A percentile compares a stretch with the other conserved stretches of the same genome.
phyloP scores from a whole-genome alignment of 2,797 vertebrate genomes.

The Chrysocyon brachyurus region DNA sequence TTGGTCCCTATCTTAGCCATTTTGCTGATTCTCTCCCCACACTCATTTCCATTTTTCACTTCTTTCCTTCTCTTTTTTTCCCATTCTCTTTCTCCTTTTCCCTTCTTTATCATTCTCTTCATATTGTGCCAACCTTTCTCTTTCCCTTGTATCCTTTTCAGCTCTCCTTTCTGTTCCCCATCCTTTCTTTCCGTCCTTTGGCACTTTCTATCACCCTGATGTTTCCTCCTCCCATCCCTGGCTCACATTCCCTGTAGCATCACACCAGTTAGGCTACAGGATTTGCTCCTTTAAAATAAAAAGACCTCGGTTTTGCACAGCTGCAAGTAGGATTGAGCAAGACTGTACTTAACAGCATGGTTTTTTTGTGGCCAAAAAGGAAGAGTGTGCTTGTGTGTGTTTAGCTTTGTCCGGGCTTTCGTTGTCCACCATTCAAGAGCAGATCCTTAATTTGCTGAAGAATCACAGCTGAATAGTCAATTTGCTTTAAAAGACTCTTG shows the following conservation, averaged over 20 bases:
- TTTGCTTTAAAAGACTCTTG: conserved; percentile 80
- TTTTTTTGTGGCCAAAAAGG: conserved; percentile 53
- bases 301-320: conserved; percentile 61
- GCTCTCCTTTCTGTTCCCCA: background rate
- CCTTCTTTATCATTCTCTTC: background rate
- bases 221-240: background rate
- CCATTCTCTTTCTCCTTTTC: background rate
- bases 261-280: background rate
- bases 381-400: conserved; percentile 60
- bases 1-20: background rate
- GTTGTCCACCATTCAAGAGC: conserved; percentile 77
- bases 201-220: background rate
- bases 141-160: background rate
- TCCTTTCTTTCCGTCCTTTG: background rate
- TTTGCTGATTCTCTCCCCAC: background rate
- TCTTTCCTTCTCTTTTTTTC: background rate
- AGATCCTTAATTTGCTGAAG: conserved; percentile 80
- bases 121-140: background rate
- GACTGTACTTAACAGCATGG: conserved; percentile 23
- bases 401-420: conserved; percentile 65
- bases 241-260: background rate
- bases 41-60: background rate
- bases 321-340: conserved; percentile 62
- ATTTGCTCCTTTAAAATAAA: conserved; percentile 42
- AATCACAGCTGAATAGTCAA: conserved; percentile 78